phyloP scores from a whole-genome alignment of 2,888 invertebrate species.

The Pocota personata region DNA sequence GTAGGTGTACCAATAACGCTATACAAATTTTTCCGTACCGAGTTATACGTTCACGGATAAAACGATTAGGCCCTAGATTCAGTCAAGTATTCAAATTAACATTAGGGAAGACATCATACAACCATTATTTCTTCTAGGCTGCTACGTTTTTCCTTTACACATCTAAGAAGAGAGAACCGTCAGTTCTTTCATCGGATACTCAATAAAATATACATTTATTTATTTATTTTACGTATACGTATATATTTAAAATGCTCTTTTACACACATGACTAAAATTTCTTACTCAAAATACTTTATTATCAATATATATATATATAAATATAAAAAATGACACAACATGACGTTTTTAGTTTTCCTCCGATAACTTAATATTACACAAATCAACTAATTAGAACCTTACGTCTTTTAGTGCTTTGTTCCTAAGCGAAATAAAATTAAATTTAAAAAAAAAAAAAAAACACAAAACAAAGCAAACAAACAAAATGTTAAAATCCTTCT shows the following conservation, averaged over 20 bases:
- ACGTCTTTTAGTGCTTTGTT: constrained; percentile 72
- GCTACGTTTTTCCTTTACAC: no score
- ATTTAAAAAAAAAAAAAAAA: constrained; percentile 25
- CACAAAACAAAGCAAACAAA: constrained; percentile 50
- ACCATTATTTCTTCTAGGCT: no score
- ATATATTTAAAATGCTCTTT: constrained; percentile 60
- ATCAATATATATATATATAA: constrained; percentile 61
- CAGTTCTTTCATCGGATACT: no score
- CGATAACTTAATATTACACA: constrained; percentile 51
- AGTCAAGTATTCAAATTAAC: no score
- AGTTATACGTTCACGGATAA: no score
- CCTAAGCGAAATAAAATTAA: constrained; percentile 34
- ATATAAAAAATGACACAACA: constrained; percentile 74
- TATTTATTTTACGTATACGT: constrained; percentile 45
- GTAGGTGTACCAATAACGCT: no score
- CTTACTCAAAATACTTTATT: constrained; percentile 59
- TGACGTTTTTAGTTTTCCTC: constrained; percentile 52
- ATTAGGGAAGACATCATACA: no score
- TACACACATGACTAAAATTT: constrained; percentile 68
- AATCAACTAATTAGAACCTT: constrained; percentile 59
- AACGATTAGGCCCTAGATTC: no score
- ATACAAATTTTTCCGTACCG: no score
- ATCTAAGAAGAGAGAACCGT: no score
- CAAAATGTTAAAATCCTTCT: background rate
- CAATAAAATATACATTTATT: no score